Conservation (phyloP, 2,797 vertebrate genomes). For the Tachyglossus aculeatus region DNA sequence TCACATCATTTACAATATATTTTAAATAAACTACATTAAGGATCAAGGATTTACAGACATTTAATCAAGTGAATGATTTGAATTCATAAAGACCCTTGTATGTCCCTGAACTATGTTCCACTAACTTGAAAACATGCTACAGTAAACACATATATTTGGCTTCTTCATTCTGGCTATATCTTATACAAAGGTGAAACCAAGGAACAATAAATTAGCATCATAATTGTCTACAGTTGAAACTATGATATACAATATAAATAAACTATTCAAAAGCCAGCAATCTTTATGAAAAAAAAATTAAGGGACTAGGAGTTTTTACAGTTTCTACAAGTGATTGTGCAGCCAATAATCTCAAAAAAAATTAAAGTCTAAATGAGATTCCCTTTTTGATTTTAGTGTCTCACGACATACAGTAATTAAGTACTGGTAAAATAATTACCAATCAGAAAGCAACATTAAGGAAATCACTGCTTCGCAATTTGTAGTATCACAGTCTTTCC, state of each 20-base stretch:
- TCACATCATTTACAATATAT: conserved; percentile 82
- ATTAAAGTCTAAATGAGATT: conserved; percentile 85
- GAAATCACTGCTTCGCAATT: conserved; percentile 89
- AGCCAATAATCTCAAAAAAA: conserved; percentile 82
- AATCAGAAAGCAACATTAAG: conserved; percentile 85
- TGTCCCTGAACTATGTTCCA: conserved; percentile 80
- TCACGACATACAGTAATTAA: conserved; percentile 96
- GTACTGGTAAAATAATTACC: conserved; percentile 88
- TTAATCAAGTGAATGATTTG: conserved; percentile 77
- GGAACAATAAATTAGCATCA: conserved; percentile 97
- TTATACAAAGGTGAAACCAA: conserved; percentile 88
- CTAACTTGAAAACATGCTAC: conserved; percentile 86
- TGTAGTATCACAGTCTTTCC: conserved; percentile 83
- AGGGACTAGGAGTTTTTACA: conserved; percentile 79
- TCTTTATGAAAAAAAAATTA: conserved; percentile 81
- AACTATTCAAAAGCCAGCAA: conserved; percentile 87
- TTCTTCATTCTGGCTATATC: conserved; percentile 89
- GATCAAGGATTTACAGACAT: conserved; percentile 81
- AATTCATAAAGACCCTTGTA: conserved; percentile 74
- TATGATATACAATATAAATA: conserved; percentile 96
- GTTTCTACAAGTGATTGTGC: conserved; percentile 86
- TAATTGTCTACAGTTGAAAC: conserved; percentile 92
- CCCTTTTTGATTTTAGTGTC: conserved; percentile 96
- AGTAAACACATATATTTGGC: conserved; percentile 95
- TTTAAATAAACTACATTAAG: conserved; percentile 82